Evolutionary conservation across 1,140 invertebrate genomes (phyloP), one percentile per base, ranked within the genome.

Genomic region (Diorhabda elongata): DNA sequence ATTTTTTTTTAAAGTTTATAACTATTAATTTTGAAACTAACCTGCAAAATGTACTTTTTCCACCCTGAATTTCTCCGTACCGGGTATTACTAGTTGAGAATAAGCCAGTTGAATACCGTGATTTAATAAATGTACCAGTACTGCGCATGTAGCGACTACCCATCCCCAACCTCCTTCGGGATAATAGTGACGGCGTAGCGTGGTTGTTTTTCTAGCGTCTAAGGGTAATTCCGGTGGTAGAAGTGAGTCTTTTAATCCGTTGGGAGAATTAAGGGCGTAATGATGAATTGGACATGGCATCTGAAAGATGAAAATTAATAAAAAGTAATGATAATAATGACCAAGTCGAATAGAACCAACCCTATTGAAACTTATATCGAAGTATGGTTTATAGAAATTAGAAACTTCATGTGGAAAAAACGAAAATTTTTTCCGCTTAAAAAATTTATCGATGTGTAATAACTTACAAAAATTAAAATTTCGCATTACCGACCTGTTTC

Each of bases 151-250:
- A 0, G 89, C 84, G 5, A 93, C 86, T 11, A 91, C 86, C 90
- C 90, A 93, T 0, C 92, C 92, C 91, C 91, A 93, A 2, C 90
- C 90, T 3, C 90, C 91, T 75, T 92, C 91, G 1, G 90, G 90
- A 79, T 91, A 92, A 80, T 91, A 91, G 76, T 92, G 89, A 7
- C 89, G 72, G 58, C 78, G 77, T 6, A 80, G 69, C 26, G 76
- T 78, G 6, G 76, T 76, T 2, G 74, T 73, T 69, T 77, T 80
- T 42, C 78, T 65, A 6, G 78, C 78, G 58, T 80, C 78, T 58
- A 80, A 57, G 0, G 78, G 77, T 26, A 79, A 63, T 58, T 79
- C 78, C 6, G 74, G 72, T 5, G 73, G 67, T 61, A 70, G 8
- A 68, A 65, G 41, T 57, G 56, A 7, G n/a, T 67, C 64, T 65